Evolutionary conservation across 2,113 vertebrate genomes (phyloP).

Genomic region (Cricetomys ansorgei): DNA sequence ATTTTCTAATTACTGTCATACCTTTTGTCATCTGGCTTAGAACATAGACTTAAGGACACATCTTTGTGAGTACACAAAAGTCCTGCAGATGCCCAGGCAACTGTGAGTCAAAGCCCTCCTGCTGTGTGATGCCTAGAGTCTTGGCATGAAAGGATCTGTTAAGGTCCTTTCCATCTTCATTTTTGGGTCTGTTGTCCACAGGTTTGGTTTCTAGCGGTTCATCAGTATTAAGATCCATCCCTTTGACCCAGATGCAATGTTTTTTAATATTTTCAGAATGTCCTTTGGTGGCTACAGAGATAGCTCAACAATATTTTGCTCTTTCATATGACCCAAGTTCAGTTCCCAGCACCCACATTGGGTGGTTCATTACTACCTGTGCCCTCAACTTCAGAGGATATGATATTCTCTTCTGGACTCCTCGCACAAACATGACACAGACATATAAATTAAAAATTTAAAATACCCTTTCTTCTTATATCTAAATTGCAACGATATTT

Average conservation of each 20-base stretch:
- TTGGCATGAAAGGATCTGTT: not conserved
- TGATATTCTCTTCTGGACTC: no score
- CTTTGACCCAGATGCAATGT: not conserved
- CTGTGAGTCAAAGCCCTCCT: not conserved
- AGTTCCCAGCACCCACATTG: not conserved
- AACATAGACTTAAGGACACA: not conserved
- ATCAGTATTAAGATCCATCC: not conserved
- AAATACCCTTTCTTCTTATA: not conserved
- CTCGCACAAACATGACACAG: not conserved
- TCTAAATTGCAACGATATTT: not conserved
- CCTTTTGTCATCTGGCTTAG: not conserved
- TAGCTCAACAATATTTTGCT: not conserved
- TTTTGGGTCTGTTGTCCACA: not conserved
- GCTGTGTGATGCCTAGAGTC: not conserved
- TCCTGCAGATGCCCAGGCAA: not conserved
- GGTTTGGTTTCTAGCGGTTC: not conserved
- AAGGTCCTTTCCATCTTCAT: not conserved
- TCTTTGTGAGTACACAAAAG: not conserved
- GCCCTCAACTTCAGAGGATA: not conserved
- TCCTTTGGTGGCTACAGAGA: not conserved
- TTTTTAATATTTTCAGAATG: not conserved
- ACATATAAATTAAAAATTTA: not conserved
- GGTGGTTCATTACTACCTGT: no score
- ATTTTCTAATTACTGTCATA: not conserved
- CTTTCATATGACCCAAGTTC: not conserved